Percentiles rank a stretch among this genome's conserved stretches.
phyloP scores from a whole-genome alignment of 64 coral and sea anemone species.

The Stichodactyla mertensii region DNA sequence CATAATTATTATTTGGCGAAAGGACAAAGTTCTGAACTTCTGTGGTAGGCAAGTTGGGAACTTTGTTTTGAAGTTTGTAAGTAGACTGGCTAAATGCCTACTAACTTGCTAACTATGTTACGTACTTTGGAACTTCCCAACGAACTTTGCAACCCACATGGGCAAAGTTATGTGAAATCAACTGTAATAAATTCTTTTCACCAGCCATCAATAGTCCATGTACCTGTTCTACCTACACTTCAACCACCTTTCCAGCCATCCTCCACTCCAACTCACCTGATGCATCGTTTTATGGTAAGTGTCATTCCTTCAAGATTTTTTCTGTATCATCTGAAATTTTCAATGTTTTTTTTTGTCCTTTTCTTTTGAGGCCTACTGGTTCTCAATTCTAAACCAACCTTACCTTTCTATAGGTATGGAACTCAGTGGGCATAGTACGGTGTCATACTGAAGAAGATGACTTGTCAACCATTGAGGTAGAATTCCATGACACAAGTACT shows the following conservation, averaged over 20 bases:
- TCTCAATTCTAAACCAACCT: not conserved
- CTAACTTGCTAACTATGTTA: no score
- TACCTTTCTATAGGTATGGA: constrained; percentile 75
- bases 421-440: constrained; percentile 87
- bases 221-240: constrained; percentile 56
- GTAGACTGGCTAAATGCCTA: no score
- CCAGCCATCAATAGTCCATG: constrained; percentile 48
- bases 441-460: constrained; percentile 95
- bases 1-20: no score
- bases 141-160: no score
- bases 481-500: constrained; percentile 87
- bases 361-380: not conserved
- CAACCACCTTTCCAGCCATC: constrained; percentile 82
- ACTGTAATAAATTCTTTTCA: not conserved
- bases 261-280: constrained; percentile 87
- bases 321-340: no score
- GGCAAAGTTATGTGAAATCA: no score
- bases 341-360: no score
- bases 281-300: constrained; percentile 98
- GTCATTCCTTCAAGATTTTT: not conserved
- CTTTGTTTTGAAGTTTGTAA: no score
- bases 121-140: no score
- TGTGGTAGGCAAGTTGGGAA: no score
- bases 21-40: no score
- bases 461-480: constrained; percentile 89